Evolutionary conservation across 2,797 vertebrate genomes (phyloP).

Genomic region (Harpagifer antarcticus): DNA sequence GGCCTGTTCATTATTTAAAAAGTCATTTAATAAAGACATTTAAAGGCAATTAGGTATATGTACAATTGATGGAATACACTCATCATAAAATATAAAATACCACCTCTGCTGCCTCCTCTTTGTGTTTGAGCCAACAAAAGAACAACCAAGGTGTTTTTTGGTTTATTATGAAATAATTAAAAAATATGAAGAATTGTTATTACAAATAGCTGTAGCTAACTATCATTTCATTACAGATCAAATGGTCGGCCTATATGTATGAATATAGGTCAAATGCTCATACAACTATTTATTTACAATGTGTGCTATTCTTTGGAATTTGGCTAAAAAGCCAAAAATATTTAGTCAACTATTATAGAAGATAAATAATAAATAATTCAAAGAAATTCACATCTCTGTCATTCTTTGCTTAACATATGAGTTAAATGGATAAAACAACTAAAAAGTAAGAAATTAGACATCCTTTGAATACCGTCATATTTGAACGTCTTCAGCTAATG

Average conservation of each 20-base stretch:
- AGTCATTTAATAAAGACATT: constrained; percentile 28
- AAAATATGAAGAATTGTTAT: no score
- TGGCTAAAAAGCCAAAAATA: neutral
- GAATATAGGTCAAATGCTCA: neutral
- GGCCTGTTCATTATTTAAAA: constrained; percentile 58
- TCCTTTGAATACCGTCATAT: neutral
- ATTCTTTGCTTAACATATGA: neutral
- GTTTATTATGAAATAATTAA: no score
- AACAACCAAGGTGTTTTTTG: neutral
- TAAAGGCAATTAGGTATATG: no score
- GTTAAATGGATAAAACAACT: neutral
- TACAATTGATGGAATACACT: no score
- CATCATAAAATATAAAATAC: constrained; percentile 12
- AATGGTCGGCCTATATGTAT: neutral
- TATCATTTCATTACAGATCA: neutral
- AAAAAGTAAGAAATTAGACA: neutral
- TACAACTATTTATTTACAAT: neutral
- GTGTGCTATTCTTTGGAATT: neutral
- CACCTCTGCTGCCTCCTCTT: neutral
- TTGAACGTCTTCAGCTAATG: neutral
- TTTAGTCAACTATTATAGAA: neutral
- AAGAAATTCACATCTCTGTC: neutral
- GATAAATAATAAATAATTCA: neutral
- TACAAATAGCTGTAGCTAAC: no score
- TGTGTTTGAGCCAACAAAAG: neutral